Evolutionary conservation across 2,797 vertebrate species (phyloP), one percentile per base, ranked within the genome.

Genomic region (Arrhamphus sclerolepis): DNA sequence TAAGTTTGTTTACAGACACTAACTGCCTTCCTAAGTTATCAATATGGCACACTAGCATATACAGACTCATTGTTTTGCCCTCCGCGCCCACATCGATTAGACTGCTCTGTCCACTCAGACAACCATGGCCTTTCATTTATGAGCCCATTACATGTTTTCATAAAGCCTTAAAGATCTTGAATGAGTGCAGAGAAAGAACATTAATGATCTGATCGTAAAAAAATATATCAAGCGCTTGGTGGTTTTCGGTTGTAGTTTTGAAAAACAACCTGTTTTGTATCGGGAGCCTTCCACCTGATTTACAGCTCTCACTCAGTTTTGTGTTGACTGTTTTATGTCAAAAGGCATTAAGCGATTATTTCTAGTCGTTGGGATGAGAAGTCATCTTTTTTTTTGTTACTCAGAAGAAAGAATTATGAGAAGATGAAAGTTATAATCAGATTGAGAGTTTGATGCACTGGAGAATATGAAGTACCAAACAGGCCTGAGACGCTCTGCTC

Each of bases 1-100:
- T 75, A 44, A 34, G 26, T 67, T 73, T 26, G 24, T 67, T 69
- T 62, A 62, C 41, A 40, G 26, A 43, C 44, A 40, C 28, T 62
- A 63, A 22, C 6, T 18, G 52, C 8, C 1, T 14, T 21, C 34
- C 3, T 20, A 21, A 61, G 18, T 22, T 10, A 49, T 47, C 2
- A 42, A 22, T 1, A 43, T 4, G 26, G 17, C 4, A 17, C 46
- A 44, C 17, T 24, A 43, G 50, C 55, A 57, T 74, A 74, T 57
- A 76, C 65, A 29, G 46, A 40, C 46, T 70, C 29, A 51, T 69
- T 1, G 2, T 63, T 66, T 68, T 17, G 11, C 9, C 52, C 44
- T 39, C 4, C 41, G 31, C 0, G 2, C 16, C 17, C 4, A 7
- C 44, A 38, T 67, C 14, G 13, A 71, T 69, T 24, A 16, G 34